A percentile compares a stretch with the other conserved stretches of the same genome.
phyloP scores from a whole-genome alignment of 2,113 vertebrate genomes.

The Prionailurus bengalensis region DNA sequence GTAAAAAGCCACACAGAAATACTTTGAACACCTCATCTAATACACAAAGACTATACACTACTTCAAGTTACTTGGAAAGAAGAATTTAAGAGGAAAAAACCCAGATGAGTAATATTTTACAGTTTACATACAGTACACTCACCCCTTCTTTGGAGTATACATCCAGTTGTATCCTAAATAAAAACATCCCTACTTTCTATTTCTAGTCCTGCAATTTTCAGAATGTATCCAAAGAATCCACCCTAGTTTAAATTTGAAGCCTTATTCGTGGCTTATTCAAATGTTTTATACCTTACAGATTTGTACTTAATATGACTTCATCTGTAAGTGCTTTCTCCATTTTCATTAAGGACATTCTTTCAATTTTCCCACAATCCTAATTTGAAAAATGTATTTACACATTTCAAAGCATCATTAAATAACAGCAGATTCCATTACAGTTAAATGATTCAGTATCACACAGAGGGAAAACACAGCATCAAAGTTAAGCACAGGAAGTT shows the following conservation, averaged over 20 bases:
- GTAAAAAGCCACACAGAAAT: neutral
- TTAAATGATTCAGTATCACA: neutral
- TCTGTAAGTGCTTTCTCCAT: neutral
- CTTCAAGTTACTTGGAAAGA: conserved; percentile 46
- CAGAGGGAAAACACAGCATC: neutral
- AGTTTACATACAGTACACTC: neutral
- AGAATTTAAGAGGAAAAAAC: conserved; percentile 7
- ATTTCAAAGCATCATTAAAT: conserved; percentile 4
- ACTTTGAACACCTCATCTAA: neutral
- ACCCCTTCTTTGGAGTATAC: neutral
- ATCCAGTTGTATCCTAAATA: neutral
- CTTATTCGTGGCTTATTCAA: conserved; percentile 10
- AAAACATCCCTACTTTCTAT: neutral
- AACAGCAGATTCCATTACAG: neutral
- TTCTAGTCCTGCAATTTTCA: neutral
- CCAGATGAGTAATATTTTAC: neutral
- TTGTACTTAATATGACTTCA: neutral
- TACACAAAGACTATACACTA: neutral
- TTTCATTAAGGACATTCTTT: conserved; percentile 37
- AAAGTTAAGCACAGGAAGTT: neutral
- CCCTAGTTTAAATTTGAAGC: conserved; percentile 42
- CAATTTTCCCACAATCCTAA: neutral
- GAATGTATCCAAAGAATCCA: conserved; percentile 11
- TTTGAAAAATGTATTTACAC: neutral
- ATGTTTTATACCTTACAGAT: neutral